Conservation (phyloP, 2,888 invertebrate species). For the Ferdinandea cuprea region DNA sequence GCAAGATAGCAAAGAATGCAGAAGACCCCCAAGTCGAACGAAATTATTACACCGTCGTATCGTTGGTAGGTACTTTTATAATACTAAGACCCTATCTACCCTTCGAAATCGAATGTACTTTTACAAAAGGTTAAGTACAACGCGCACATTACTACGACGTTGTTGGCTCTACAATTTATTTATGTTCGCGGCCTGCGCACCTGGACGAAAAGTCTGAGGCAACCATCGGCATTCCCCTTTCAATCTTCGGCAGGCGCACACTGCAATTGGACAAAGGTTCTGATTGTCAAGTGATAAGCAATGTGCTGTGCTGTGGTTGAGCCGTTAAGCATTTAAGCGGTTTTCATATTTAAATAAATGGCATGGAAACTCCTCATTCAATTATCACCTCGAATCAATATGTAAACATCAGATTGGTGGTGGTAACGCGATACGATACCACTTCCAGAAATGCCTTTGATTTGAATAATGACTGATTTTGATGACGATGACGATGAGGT, state of each 20-base stretch:
- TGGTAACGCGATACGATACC: constrained; percentile 8
- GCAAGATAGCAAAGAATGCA: constrained; percentile 50
- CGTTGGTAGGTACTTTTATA: not conserved
- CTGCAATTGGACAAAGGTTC: constrained; percentile 64
- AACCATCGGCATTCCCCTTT: constrained; percentile 56
- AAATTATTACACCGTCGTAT: constrained; percentile 16
- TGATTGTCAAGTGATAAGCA: constrained; percentile 70
- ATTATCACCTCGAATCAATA: constrained; percentile 60
- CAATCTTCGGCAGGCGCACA: constrained; percentile 8
- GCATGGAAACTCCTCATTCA: constrained; percentile 20
- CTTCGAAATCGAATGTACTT: constrained; percentile 49
- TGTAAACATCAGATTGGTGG: constrained; percentile 61
- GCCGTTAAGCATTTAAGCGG: constrained; percentile 25
- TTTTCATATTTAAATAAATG: constrained; percentile 56
- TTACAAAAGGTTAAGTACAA: constrained; percentile 62
- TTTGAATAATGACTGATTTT: constrained; percentile 49
- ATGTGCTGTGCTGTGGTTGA: not conserved
- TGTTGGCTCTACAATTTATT: constrained; percentile 30
- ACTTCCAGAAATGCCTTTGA: constrained; percentile 43
- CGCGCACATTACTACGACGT: constrained; percentile 48
- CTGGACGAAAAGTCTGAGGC: constrained; percentile 63
- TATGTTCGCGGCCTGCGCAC: constrained; percentile 52
- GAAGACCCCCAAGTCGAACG: constrained; percentile 32
- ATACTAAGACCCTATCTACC: constrained; percentile 46
- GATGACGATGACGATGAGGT: constrained; percentile 26